These are phyloP conservation scores for Pyrgilauda ruficollis DNA, from an alignment of 2,113 vertebrate species.

Conservation along the genomic window DNA sequence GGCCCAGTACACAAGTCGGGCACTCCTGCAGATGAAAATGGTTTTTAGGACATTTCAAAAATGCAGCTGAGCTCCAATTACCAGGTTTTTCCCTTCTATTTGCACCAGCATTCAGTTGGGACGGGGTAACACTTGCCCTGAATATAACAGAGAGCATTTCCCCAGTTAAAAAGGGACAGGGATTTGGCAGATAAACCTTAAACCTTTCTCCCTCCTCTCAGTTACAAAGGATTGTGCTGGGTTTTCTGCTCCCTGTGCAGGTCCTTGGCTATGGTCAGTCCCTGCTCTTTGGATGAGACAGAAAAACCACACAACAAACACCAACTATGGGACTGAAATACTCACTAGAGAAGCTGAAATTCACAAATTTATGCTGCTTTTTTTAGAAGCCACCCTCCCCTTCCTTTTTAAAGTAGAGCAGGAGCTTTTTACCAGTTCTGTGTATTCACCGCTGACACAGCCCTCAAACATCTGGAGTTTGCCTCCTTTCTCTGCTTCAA, in stretches of 20 bases:
- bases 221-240: no score
- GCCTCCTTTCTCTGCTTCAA: constrained; percentile 71
- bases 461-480: constrained; percentile 73
- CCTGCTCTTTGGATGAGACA: not conserved
- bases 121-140: not conserved
- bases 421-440: constrained; percentile 62
- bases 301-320: not conserved
- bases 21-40: not conserved
- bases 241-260: not conserved
- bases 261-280: not conserved
- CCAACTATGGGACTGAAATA: not conserved
- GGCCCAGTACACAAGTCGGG: not conserved
- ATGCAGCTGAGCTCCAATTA: not conserved
- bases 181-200: not conserved
- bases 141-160: not conserved
- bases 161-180: rapidly evolving
- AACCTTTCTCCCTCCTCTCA: not conserved
- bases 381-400: not conserved
- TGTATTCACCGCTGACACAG: constrained; percentile 62
- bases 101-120: not conserved
- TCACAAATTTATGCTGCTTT: not conserved
- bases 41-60: not conserved
- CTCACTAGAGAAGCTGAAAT: not conserved
- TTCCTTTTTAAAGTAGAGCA: not conserved
- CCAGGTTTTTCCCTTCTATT: not conserved